Evolutionary conservation across 92 coral and sea anemone species (phyloP).

Genomic region (Porites evermanni): DNA sequence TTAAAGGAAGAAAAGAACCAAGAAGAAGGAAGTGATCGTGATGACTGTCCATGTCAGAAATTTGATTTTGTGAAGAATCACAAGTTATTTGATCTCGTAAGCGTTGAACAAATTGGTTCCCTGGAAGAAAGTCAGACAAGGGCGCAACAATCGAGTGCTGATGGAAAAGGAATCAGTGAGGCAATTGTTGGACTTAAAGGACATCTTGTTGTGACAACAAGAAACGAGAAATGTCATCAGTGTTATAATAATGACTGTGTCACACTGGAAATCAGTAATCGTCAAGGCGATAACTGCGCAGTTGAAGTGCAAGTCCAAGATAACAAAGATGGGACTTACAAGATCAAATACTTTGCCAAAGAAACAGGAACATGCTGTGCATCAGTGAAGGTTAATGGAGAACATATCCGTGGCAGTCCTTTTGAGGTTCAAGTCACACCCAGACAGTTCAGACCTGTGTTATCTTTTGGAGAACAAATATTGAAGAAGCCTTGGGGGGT

Average conservation of each 20-base stretch:
- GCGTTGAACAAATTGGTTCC: not conserved
- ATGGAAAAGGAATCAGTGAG: not conserved
- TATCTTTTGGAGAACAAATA: not conserved
- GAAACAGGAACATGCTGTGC: too few relatives aligned
- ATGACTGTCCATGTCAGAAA: not conserved
- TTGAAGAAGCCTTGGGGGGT: not conserved
- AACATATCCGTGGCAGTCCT: slow-evolving; percentile 6
- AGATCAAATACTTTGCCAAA: too few relatives aligned
- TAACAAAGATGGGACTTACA: not conserved
- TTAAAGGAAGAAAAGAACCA: not conserved
- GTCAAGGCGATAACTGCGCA: not conserved
- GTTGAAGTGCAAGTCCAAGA: not conserved
- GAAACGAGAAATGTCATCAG: not conserved
- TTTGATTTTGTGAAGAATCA: not conserved
- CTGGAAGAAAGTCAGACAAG: not conserved
- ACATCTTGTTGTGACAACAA: not conserved
- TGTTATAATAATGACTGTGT: not conserved
- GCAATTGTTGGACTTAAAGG: slow-evolving; percentile 5
- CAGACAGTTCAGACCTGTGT: too few relatives aligned
- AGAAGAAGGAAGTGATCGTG: not conserved
- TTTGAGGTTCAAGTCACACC: not conserved
- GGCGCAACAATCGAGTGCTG: not conserved
- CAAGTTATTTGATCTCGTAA: not conserved
- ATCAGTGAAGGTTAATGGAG: not conserved
- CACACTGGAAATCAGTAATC: not conserved